A percentile compares a stretch with the other conserved stretches of the same genome.
Evolutionary conservation across 1,140 invertebrate species (phyloP).

Genomic region (Ips typographus): DNA sequence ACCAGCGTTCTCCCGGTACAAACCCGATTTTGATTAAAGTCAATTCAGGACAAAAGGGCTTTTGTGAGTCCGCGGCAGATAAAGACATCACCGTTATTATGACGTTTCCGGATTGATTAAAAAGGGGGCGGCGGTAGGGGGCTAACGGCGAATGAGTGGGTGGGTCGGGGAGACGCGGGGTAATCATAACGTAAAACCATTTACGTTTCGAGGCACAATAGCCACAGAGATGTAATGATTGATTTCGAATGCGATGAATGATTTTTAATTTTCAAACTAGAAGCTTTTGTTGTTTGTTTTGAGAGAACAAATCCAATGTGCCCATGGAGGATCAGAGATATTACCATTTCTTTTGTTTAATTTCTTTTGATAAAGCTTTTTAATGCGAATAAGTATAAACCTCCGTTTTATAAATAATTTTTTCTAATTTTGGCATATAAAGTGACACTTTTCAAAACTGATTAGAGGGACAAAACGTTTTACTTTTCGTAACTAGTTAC

Average conservation of each 20-base stretch:
- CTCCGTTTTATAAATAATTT: too few relatives aligned
- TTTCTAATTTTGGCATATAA: too few relatives aligned
- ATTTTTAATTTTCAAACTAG: constrained; percentile 44
- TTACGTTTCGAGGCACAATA: constrained; percentile 34
- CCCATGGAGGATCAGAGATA: too few relatives aligned
- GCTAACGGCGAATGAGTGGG: too few relatives aligned
- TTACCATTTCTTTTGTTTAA: too few relatives aligned
- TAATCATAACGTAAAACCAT: constrained; percentile 37
- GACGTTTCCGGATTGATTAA: constrained; percentile 38
- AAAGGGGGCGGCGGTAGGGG: constrained; percentile 19
- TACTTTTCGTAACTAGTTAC: too few relatives aligned
- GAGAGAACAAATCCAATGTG: too few relatives aligned
- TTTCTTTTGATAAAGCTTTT: too few relatives aligned
- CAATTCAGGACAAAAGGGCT: constrained; percentile 28
- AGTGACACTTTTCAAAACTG: too few relatives aligned
- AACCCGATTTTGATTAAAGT: constrained; percentile 30
- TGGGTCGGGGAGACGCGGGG: not conserved
- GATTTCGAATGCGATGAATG: constrained; percentile 45
- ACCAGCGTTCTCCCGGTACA: constrained; percentile 9
- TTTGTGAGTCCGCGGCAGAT: constrained; percentile 22
- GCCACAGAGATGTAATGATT: constrained; percentile 43
- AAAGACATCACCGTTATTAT: constrained; percentile 34
- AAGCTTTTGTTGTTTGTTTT: constrained; percentile 17
- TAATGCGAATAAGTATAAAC: too few relatives aligned
- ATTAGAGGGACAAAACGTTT: too few relatives aligned